Evolutionary conservation across 2,113 vertebrate species (phyloP), one percentile per base, ranked within the genome.

Genomic region (Pangasianodon gigas): DNA sequence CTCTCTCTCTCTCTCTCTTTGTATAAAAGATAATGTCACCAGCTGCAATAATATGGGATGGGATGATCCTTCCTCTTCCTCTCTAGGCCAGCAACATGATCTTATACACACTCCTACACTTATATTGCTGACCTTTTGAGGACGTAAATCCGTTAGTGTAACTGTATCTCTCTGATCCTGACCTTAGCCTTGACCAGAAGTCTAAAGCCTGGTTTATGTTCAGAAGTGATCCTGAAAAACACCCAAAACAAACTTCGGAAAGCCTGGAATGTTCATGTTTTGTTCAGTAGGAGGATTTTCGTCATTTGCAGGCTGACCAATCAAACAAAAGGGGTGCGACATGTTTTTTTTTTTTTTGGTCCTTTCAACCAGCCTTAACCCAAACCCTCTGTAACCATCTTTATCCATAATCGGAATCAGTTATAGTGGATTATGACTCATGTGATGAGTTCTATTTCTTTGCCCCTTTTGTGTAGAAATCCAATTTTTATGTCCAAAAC

Each of bases 31-130:
- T 89, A 80, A 80, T 80, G 71, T 79, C 92, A 75, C 90, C 94
- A 95, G 95, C 95, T 96, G 95, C 92, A 96, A 96, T 95, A 96
- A 96, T 95, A 96, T 86, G 90, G 91, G 90, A 0, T 82, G 75
- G 92, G 94, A 94, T 94, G 94, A 93, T 90, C 93, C 93, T 94
- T 95, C 95, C 94, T 94, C 89, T 89, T 86, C 89, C 89, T 89
- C 75, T 86, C 58, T 56, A 56, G 48, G 48, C 60, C 11, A 44
- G 74, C 52, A 84, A 44, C 52, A n/a, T 41, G 60, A 48, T 85
- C 69, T 46, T 65, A 32, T 52, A 41, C 71, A 48, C 83, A 89
- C 83, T 51, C 41, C 24, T 58, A 48, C 71, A 44, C 71, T 26
- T 48, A 0, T 16, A 69, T 77, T 84, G 44, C 65, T 83, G 79